phyloP scores from a whole-genome alignment of 2,113 vertebrate genomes.

The Acanthisitta chloris region DNA sequence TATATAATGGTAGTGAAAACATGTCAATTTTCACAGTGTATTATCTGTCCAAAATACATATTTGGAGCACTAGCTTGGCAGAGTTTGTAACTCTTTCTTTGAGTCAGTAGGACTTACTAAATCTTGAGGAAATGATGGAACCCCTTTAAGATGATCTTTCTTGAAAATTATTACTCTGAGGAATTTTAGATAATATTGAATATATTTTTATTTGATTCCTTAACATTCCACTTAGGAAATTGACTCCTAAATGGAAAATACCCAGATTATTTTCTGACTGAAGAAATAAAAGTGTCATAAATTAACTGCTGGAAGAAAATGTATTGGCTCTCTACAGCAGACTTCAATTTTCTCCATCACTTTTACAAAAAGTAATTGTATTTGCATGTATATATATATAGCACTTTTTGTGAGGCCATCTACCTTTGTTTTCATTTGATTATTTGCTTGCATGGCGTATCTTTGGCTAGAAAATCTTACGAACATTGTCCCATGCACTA shows the following conservation, averaged over 20 bases:
- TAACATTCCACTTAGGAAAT: neutral
- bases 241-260: neutral
- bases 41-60: neutral
- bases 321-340: neutral
- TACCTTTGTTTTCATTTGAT: neutral
- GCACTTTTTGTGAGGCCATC: neutral
- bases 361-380: neutral
- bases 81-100: neutral
- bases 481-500: neutral
- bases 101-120: fast-evolving
- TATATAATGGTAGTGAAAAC: neutral
- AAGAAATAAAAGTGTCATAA: neutral
- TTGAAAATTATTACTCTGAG: neutral
- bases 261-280: neutral
- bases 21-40: neutral
- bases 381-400: neutral
- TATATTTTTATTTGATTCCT: neutral
- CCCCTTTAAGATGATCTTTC: neutral
- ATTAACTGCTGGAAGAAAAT: neutral
- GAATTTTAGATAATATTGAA: neutral
- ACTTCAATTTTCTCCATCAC: neutral
- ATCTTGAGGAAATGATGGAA: neutral
- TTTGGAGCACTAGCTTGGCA: neutral
- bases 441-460: neutral
- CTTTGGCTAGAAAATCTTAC: neutral